These are phyloP conservation scores for Mythimna vitellina DNA, from an alignment of 2,888 invertebrate species.

Conservation along the genomic window DNA sequence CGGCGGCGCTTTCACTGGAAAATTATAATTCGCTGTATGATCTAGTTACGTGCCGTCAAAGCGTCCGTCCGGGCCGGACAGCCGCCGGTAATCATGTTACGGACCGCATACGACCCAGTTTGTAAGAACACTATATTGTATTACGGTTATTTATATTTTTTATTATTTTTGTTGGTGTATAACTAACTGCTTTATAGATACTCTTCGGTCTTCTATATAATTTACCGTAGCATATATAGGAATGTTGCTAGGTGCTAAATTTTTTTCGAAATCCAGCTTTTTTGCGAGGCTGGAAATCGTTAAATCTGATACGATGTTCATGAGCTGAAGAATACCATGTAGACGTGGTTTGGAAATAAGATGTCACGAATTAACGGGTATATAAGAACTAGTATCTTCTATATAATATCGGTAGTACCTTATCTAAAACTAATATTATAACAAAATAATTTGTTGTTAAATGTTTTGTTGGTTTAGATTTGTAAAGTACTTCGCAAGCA, in stretches of 20 bases:
- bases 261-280: neutral
- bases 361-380: too few relatives aligned
- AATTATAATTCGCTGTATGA: constrained; percentile 37
- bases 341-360: neutral
- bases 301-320: too few relatives aligned
- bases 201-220: neutral
- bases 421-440: too few relatives aligned
- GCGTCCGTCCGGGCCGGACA: constrained; percentile 42
- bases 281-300: neutral
- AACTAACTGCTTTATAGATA: neutral
- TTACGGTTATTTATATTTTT: constrained; percentile 19
- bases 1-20: constrained; percentile 8
- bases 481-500: too few relatives aligned
- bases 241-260: neutral
- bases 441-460: too few relatives aligned
- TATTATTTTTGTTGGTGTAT: constrained; percentile 1
- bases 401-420: too few relatives aligned
- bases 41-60: constrained; percentile 35
- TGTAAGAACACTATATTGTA: constrained; percentile 16
- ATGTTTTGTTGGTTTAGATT: too few relatives aligned
- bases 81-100: constrained; percentile 45
- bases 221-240: neutral
- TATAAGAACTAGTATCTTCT: too few relatives aligned
- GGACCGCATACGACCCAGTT: constrained; percentile 20
- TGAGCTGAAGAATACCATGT: too few relatives aligned